Percentiles rank a stretch among this genome's conserved stretches.
Conservation (phyloP, 2,888 invertebrate species). For the Troides oblongomaculatus region DNA sequence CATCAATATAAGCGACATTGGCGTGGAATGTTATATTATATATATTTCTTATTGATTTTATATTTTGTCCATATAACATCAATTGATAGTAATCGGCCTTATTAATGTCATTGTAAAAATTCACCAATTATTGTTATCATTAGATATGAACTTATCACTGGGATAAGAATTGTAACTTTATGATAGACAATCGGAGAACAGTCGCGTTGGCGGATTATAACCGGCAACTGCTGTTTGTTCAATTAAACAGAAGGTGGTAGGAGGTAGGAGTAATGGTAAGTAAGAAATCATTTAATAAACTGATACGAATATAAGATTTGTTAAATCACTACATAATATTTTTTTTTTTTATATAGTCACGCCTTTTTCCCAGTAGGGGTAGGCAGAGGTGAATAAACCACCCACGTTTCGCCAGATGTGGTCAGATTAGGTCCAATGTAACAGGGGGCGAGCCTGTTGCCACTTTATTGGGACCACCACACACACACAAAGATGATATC, state of each 20-base stretch:
- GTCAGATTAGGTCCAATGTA: no score
- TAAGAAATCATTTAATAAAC: neutral
- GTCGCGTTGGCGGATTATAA: constrained; percentile 58
- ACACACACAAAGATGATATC: no score
- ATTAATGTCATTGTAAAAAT: constrained; percentile 51
- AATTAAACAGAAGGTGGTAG: constrained; percentile 30
- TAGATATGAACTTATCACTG: constrained; percentile 56
- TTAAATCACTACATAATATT: neutral
- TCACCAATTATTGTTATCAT: constrained; percentile 55
- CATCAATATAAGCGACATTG: no score
- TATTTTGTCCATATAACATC: neutral
- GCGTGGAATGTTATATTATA: no score
- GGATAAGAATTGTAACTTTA: constrained; percentile 58
- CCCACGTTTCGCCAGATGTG: no score
- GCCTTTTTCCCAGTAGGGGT: no score
- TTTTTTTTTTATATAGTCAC: no score
- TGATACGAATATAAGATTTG: neutral
- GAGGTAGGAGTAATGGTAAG: constrained; percentile 30
- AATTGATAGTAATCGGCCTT: constrained; percentile 45
- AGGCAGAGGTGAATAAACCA: no score
- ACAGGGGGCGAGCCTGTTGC: no score
- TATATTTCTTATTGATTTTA: neutral
- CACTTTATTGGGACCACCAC: no score
- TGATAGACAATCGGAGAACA: constrained; percentile 51
- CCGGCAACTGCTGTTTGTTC: constrained; percentile 48